phyloP scores from a whole-genome alignment of 2,888 invertebrate species.

The Thymelicus acteon region DNA sequence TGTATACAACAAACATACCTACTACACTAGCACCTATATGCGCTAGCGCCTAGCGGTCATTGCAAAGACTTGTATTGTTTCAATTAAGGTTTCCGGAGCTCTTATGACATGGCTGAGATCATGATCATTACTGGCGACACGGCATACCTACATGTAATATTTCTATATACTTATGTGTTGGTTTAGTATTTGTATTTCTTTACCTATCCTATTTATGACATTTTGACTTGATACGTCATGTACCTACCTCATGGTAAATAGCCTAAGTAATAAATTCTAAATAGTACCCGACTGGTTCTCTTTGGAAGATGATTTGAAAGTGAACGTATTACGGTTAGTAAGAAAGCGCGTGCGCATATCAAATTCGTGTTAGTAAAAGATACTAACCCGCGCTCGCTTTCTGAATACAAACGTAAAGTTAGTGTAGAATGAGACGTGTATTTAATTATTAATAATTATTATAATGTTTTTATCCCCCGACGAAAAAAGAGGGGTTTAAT shows the following conservation, averaged over 20 bases:
- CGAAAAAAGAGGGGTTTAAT: too few relatives aligned
- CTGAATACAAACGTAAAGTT: slow-evolving; percentile 27
- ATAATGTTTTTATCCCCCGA: slow-evolving; percentile 10
- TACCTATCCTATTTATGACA: neutral
- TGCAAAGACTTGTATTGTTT: slow-evolving; percentile 38
- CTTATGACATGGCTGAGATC: slow-evolving; percentile 37
- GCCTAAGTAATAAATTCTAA: slow-evolving; percentile 1
- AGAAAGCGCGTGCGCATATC: slow-evolving; percentile 26
- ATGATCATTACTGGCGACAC: slow-evolving; percentile 29
- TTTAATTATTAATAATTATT: too few relatives aligned
- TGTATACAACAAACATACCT: neutral
- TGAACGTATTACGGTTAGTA: slow-evolving; percentile 35
- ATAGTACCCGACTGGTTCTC: slow-evolving; percentile 15
- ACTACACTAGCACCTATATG: slow-evolving; percentile 7
- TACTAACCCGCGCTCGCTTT: slow-evolving; percentile 31
- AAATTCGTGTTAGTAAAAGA: slow-evolving; percentile 28
- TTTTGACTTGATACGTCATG: slow-evolving; percentile 10
- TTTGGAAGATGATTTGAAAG: slow-evolving; percentile 31
- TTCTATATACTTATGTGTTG: too few relatives aligned
- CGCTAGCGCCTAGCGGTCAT: slow-evolving; percentile 36
- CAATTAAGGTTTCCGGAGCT: slow-evolving; percentile 38
- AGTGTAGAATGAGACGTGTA: slow-evolving; percentile 22
- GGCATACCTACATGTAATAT: slow-evolving; percentile 1
- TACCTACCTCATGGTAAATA: slow-evolving; percentile 24
- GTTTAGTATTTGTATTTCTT: neutral